phyloP scores from a whole-genome alignment of 2,113 vertebrate genomes.

The Accipiter virgatus region DNA sequence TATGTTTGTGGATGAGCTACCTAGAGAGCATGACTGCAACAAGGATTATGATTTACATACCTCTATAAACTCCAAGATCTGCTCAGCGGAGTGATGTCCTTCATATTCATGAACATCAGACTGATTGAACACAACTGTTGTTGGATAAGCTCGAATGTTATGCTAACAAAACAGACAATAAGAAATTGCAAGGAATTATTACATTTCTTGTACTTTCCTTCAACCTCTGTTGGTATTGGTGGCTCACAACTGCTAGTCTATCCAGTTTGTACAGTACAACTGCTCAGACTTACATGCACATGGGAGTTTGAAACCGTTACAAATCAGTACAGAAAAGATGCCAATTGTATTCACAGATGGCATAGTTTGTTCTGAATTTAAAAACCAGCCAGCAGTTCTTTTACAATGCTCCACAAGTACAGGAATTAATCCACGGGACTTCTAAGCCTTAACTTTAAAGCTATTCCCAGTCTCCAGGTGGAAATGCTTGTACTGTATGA shows the following conservation, averaged over 20 bases:
- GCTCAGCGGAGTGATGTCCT: constrained; percentile 92
- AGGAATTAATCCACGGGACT: neutral
- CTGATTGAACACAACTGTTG: constrained; percentile 94
- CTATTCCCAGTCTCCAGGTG: neutral
- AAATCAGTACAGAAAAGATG: neutral
- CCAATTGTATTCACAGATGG: neutral
- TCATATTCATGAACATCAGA: constrained; percentile 91
- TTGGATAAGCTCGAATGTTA: constrained; percentile 95
- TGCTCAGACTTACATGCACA: neutral
- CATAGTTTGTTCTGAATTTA: neutral
- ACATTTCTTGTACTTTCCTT: neutral
- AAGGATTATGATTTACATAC: constrained; percentile 61
- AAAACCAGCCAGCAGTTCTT: neutral
- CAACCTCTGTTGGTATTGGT: neutral
- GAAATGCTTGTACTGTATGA: neutral
- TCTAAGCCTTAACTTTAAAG: neutral
- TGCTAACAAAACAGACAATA: constrained; percentile 77
- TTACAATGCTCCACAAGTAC: neutral
- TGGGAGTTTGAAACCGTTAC: neutral
- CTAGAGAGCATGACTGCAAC: neutral
- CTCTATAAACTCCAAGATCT: constrained; percentile 96
- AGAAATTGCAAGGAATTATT: neutral
- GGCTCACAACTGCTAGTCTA: neutral
- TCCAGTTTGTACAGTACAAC: neutral
- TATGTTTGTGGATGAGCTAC: neutral